Evolutionary conservation across 2,888 invertebrate genomes (phyloP).

Genomic region (Allophyes oxyacanthae): DNA sequence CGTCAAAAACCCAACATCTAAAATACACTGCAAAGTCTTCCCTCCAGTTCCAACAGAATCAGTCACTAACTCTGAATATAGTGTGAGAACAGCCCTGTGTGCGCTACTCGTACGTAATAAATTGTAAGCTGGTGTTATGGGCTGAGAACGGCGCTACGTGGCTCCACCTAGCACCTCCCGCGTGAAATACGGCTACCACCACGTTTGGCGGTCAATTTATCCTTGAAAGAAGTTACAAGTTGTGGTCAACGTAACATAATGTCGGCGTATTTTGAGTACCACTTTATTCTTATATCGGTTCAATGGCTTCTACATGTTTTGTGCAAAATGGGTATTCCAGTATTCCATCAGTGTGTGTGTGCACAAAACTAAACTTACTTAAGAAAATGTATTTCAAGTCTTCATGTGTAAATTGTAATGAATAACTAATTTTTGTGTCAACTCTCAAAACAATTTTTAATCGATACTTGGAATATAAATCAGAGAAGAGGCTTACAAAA

Average conservation of each 20-base stretch:
- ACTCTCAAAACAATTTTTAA: too few species aligned
- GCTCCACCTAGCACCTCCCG: constrained; percentile 13
- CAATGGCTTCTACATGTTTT: too few species aligned
- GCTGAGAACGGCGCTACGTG: constrained; percentile 16
- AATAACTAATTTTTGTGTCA: too few species aligned
- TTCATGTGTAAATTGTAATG: too few species aligned
- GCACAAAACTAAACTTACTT: too few species aligned
- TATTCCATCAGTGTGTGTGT: too few species aligned
- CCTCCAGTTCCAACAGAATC: background rate
- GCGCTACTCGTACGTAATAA: constrained; percentile 34
- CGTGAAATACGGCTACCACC: constrained; percentile 29
- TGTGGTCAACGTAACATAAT: background rate
- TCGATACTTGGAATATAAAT: background rate
- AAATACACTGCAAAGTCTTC: background rate
- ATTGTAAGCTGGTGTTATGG: constrained; percentile 22
- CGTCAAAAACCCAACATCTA: too few species aligned
- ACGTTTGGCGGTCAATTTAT: constrained; percentile 8
- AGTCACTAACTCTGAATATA: background rate
- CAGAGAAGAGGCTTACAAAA: too few species aligned
- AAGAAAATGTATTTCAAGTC: too few species aligned
- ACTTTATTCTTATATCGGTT: too few species aligned
- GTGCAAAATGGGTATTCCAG: too few species aligned
- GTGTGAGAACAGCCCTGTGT: constrained; percentile 7
- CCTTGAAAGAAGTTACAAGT: constrained; percentile 1
- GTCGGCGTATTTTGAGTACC: too few species aligned